Percentiles rank a stretch among this genome's conserved stretches.
Evolutionary conservation across 2,797 vertebrate species (phyloP).

Genomic region (Sparidentex hasta): DNA sequence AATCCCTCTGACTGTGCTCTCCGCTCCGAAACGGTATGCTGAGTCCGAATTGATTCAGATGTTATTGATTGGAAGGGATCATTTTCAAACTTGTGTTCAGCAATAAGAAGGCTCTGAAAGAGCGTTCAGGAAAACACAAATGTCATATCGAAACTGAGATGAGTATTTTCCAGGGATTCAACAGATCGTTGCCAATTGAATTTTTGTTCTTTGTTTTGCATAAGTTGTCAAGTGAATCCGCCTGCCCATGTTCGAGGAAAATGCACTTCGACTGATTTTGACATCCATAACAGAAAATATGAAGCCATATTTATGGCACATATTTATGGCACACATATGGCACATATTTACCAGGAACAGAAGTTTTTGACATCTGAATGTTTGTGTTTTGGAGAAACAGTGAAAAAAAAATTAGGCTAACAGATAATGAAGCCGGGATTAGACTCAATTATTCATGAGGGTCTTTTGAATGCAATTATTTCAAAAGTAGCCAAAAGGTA

Average conservation of each 20-base stretch:
- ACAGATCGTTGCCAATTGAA: neutral
- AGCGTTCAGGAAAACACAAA: neutral
- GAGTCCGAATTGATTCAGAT: slow-evolving; percentile 26
- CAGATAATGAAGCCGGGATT: too few species aligned
- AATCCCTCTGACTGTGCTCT: neutral
- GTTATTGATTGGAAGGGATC: slow-evolving; percentile 17
- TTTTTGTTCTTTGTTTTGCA: neutral
- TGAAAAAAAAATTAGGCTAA: neutral
- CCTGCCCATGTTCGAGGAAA: neutral
- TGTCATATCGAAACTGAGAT: neutral
- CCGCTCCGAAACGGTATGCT: slow-evolving; percentile 19
- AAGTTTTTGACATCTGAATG: neutral
- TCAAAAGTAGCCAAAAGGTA: too few species aligned
- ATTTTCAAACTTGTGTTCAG: slow-evolving; percentile 18
- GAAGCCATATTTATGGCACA: too few species aligned
- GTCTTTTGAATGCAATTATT: too few species aligned
- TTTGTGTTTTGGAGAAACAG: neutral
- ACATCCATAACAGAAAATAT: neutral
- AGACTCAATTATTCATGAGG: too few species aligned
- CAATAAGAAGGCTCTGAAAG: neutral
- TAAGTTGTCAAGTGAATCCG: neutral
- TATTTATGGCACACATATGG: too few species aligned
- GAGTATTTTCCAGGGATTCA: neutral
- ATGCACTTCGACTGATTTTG: neutral
- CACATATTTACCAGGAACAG: too few species aligned